Base-by-base conservation (phyloP, 2,113 vertebrate genomes). In the Phylloscopus whistleri region DNA sequence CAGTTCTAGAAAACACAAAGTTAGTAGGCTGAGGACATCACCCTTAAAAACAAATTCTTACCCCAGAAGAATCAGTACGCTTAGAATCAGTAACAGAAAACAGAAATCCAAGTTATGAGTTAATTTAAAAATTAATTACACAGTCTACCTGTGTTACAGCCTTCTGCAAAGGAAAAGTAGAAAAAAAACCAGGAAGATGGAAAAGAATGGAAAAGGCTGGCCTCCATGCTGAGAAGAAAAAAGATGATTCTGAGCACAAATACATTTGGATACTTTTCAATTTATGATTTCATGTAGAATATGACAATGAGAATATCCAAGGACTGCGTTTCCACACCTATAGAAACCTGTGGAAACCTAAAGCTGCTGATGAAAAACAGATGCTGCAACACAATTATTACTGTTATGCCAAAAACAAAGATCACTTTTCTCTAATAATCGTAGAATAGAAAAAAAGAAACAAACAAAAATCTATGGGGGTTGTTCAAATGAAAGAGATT, bases 381-480 rank as follows among this genome's bases (percentile, higher is more conserved):
- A 27, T 76, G 31, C 23, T 76, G 13, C 23, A 59, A 66, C 2
- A 2, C 7, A 69, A 37, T 68, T 79, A 59, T 28, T 53, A 41
- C 6, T 87, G 9, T 23, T 73, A 8, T 15, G 7, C 2, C 6
- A 70, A 74, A 82, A 12, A 59, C 2, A 79, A 90, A 62, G 31
- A 51, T 27, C 4, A 31, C 2, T 55, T 51, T 62, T 78, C 55
- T 69, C 12, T 69, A 84, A 78, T 22, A 78, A 44, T 24, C 7
- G 10, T 39, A 72, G 10, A 75, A 87, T 7, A 89, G n/a, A 73
- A 84, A 76, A 69, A 74, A 87, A 77, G 3, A 62, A 67, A 19
- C 5, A 41, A 64, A 53, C 4, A 48, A 39, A 72, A 43, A 43
- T 8, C 16, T 56, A 26, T 4, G 21, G 0, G 0, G 3, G 0